phyloP scores from a whole-genome alignment of 2,797 vertebrate genomes.

The Choloepus didactylus region DNA sequence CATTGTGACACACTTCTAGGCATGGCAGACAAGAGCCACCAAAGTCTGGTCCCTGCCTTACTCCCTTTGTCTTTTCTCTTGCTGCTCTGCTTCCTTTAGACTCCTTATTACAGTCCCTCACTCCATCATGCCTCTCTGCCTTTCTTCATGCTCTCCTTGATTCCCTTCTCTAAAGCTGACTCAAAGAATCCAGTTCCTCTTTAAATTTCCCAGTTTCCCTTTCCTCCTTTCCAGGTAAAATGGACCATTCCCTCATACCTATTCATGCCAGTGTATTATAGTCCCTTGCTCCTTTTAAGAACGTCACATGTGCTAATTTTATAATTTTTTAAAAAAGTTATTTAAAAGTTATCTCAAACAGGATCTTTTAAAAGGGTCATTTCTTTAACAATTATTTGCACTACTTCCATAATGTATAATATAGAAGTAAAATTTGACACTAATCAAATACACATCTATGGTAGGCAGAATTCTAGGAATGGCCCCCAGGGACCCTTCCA shows the following conservation, averaged over 20 bases:
- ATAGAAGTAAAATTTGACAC: not conserved
- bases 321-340: not conserved
- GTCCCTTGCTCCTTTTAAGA: not conserved
- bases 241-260: not conserved
- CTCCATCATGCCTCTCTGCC: not conserved
- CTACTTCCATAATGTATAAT: not conserved
- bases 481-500: not conserved
- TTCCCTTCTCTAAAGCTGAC: not conserved
- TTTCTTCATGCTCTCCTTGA: not conserved
- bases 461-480: not conserved
- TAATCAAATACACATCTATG: not conserved
- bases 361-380: not conserved
- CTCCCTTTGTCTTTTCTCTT: not conserved
- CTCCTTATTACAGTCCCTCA: not conserved
- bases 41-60: not conserved
- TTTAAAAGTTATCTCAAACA: conserved; percentile 28
- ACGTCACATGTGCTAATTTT: not conserved
- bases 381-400: conserved; percentile 21
- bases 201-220: not conserved
- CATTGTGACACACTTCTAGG: not conserved
- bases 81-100: not conserved
- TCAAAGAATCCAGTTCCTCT: not conserved
- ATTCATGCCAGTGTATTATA: not conserved
- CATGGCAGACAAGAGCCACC: not conserved
- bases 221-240: not conserved